phyloP scores from a whole-genome alignment of 2,888 invertebrate genomes.

The Gibbula magus region DNA sequence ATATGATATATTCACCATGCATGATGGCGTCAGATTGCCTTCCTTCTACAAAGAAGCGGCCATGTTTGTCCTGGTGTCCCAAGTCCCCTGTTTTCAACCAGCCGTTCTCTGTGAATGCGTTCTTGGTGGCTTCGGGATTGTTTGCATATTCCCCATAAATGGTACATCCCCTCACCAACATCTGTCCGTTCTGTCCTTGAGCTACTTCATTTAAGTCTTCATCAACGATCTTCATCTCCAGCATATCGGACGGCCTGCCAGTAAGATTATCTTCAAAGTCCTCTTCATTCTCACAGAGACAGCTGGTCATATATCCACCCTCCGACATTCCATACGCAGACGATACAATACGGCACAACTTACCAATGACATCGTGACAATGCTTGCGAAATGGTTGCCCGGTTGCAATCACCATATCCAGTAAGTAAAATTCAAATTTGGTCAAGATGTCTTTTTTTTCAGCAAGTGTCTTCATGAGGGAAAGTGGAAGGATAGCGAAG shows the following conservation, averaged over 20 bases:
- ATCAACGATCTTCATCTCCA: not conserved
- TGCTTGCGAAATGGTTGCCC: conserved; percentile 1
- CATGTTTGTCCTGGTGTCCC: not conserved
- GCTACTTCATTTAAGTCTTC: not conserved
- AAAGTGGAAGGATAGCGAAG: not conserved
- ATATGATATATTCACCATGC: not conserved
- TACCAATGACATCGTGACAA: not conserved
- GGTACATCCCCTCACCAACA: not conserved
- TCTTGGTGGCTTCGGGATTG: not conserved
- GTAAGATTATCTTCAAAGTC: not conserved
- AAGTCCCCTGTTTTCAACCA: conserved; percentile 3
- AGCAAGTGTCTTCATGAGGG: not conserved
- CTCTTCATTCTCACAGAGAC: not conserved
- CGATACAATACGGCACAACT: not conserved
- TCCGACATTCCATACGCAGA: not conserved
- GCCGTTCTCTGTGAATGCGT: not conserved
- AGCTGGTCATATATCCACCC: not conserved
- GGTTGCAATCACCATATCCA: not conserved
- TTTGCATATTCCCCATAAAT: not conserved
- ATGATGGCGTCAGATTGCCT: conserved; percentile 3
- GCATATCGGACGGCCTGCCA: not conserved
- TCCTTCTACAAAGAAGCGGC: not conserved
- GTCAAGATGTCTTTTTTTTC: not conserved
- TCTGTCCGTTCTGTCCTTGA: not conserved
- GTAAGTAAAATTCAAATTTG: not conserved